phyloP scores from a whole-genome alignment of 2,797 vertebrate species.

The Serranus cabrilla region DNA sequence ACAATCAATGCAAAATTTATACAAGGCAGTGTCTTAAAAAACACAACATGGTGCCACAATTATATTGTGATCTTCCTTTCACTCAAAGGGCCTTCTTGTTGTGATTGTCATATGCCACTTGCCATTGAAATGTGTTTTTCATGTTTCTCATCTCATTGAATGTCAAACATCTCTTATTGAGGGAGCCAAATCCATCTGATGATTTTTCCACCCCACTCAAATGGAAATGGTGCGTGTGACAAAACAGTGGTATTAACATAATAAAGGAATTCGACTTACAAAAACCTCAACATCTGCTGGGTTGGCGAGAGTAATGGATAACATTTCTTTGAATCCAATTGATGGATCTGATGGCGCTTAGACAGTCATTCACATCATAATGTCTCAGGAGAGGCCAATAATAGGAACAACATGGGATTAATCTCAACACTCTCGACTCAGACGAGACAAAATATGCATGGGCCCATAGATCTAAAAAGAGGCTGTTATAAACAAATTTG shows the following conservation, averaged over 20 bases:
- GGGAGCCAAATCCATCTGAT: constrained; percentile 83
- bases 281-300: constrained; percentile 85
- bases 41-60: constrained; percentile 68
- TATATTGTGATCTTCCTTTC: constrained; percentile 76
- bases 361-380: constrained; percentile 83
- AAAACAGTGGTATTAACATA: constrained; percentile 85
- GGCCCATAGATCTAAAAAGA: constrained; percentile 68
- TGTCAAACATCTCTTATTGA: constrained; percentile 84
- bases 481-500: constrained; percentile 70
- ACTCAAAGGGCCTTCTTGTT: constrained; percentile 74
- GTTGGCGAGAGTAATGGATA: constrained; percentile 83
- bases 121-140: constrained; percentile 80
- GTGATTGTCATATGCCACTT: constrained; percentile 86
- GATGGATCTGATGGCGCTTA: constrained; percentile 85
- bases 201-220: constrained; percentile 81
- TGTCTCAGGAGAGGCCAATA: constrained; percentile 86
- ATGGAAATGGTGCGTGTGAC: constrained; percentile 84
- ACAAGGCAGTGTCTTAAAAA: constrained; percentile 73
- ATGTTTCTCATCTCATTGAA: constrained; percentile 82
- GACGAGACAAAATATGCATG: constrained; percentile 81
- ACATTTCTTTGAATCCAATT: constrained; percentile 86
- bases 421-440: constrained; percentile 77
- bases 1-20: constrained; percentile 75
- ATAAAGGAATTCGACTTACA: constrained; percentile 86
- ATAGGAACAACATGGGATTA: constrained; percentile 85